These are phyloP conservation scores for Pan paniscus DNA, from an alignment of 2,113 vertebrate species.

Conservation along the genomic window DNA sequence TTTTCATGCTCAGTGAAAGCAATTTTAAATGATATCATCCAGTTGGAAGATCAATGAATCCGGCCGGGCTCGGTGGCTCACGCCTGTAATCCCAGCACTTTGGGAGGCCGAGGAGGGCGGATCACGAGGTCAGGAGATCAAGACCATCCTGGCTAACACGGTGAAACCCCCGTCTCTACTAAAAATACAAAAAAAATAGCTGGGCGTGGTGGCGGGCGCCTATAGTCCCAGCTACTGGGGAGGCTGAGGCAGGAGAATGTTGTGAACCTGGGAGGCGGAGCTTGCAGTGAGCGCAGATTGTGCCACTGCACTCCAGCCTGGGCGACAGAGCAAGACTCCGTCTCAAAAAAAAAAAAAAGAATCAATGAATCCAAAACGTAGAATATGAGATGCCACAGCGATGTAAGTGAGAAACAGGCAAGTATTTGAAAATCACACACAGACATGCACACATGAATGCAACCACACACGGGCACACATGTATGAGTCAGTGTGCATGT, in stretches of 20 bases:
- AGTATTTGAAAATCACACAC: neutral
- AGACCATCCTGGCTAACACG: too few relatives aligned
- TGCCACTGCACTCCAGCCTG: too few relatives aligned
- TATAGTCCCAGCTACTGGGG: too few relatives aligned
- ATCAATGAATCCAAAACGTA: neutral
- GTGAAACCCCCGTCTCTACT: too few relatives aligned
- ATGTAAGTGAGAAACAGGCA: neutral
- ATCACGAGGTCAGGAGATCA: too few relatives aligned
- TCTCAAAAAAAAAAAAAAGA: too few relatives aligned
- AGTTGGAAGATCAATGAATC: neutral
- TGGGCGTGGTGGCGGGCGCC: accelerated
- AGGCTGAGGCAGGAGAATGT: too few relatives aligned
- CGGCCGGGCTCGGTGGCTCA: accelerated
- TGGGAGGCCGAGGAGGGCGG: too few relatives aligned
- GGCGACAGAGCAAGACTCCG: accelerated
- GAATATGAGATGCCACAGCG: neutral
- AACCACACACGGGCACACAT: accelerated
- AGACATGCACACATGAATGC: neutral
- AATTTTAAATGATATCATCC: neutral
- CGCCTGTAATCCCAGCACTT: too few relatives aligned
- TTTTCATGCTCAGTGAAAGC: neutral
- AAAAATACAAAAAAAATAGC: too few relatives aligned
- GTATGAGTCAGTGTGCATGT: accelerated
- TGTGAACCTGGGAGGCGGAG: accelerated
- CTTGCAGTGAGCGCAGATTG: too few relatives aligned